Evolutionary conservation across 2,888 invertebrate species (phyloP).

Genomic region (Drosophila buzzatii): DNA sequence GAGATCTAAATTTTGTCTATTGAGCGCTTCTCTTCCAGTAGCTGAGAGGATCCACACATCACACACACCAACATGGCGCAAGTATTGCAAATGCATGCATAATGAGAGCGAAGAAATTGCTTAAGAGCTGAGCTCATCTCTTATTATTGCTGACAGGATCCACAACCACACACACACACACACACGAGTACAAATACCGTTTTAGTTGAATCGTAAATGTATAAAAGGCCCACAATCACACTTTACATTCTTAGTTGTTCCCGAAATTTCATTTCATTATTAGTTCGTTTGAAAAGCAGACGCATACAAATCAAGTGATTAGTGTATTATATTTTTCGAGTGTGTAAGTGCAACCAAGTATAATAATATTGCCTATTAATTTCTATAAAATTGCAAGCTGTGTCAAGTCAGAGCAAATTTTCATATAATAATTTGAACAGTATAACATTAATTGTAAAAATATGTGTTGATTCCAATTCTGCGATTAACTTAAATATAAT

Average conservation of each 20-base stretch:
- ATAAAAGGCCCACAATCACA: neutral
- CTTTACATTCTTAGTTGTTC: neutral
- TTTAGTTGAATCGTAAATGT: neutral
- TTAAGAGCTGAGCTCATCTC: no score
- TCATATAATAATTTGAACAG: neutral
- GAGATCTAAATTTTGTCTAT: neutral
- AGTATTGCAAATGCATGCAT: neutral
- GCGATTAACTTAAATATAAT: neutral
- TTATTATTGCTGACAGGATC: neutral
- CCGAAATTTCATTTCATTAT: neutral
- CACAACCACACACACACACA: neutral
- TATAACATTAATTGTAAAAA: neutral
- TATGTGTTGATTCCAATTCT: neutral
- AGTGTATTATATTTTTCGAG: neutral
- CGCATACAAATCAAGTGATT: neutral
- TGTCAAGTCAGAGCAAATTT: neutral
- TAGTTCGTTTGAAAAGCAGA: rapidly evolving
- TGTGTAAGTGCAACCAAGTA: neutral
- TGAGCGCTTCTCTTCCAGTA: neutral
- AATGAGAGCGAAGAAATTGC: no score
- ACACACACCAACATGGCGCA: neutral
- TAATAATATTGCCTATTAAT: neutral
- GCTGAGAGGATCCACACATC: neutral
- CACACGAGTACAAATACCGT: neutral
- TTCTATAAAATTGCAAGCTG: neutral